Evolutionary conservation across 2,888 invertebrate genomes (phyloP), one percentile per base, ranked within the genome.

Genomic region (Keiferia lycopersicella): DNA sequence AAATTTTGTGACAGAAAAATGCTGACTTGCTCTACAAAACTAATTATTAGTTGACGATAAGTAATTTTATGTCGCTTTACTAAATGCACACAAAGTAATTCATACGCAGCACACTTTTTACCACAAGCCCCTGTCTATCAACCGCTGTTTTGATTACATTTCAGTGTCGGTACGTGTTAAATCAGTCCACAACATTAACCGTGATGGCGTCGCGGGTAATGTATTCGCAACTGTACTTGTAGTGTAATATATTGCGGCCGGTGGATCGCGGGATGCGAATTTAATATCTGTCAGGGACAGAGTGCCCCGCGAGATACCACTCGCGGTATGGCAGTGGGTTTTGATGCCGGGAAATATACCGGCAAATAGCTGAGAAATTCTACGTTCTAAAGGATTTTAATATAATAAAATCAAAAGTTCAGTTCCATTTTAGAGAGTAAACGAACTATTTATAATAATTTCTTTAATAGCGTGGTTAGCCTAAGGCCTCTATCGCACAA

Each of bases 261-360:
- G 59, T 61, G 63, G 63, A 61, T 65, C 65, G 65, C 63, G 83
- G 73, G 84, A 88, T 86, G 84, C 81, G 88, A 87, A 88, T 89
- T 89, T 89, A 89, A 89, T 89, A 89, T 88, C 87, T 89, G 89
- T 88, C 89, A 88, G 81, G 74, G 77, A 65, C 87, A 88, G 86
- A 65, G 83, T 80, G 81, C 79, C 75, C 75, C 77, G 68, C 75
- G 71, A 71, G 75, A 70, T 69, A 71, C 61, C 34, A 20, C 12
- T 62, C 62, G 20, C 62, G 22, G 38, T 22, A 14, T 11, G 26
- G 48, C 2, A 6, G 8, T 2, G 1, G 16, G 22, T 8, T 60
- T 48, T 2, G 48, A 58, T 58, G 22, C 58, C 20, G 12, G 11
- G n/a, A 34, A n/a, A n/a, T 26, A n/a, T 16, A 30, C 12, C 14